phyloP scores from a whole-genome alignment of 2,113 vertebrate genomes.

The Apistogramma diplotaenia region DNA sequence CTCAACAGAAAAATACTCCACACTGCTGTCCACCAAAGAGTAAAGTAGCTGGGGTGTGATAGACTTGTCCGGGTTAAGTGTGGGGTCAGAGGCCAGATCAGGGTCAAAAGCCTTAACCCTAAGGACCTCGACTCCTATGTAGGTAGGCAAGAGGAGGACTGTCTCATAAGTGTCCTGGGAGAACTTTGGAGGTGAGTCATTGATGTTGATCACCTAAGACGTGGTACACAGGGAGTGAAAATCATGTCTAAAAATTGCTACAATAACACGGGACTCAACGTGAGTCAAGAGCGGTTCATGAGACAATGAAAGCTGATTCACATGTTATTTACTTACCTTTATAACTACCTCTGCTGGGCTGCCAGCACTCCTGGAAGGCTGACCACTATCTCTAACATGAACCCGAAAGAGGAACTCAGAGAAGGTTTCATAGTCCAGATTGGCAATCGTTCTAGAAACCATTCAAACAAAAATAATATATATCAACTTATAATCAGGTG shows the following conservation, averaged over 20 bases:
- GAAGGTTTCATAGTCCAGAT: conserved; percentile 90
- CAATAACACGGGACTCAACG: not conserved
- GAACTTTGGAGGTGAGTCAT: conserved; percentile 93
- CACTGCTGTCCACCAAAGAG: conserved; percentile 84
- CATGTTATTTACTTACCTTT: conserved; percentile 61
- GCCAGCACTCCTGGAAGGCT: conserved; percentile 86
- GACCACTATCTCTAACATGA: conserved; percentile 91
- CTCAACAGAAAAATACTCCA: conserved; percentile 86
- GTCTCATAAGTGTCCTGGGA: conserved; percentile 89
- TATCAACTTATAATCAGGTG: not conserved
- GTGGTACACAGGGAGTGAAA: not conserved
- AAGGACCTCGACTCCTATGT: conserved; percentile 87
- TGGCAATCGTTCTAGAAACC: conserved; percentile 80
- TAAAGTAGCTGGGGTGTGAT: conserved; percentile 81
- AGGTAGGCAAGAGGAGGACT: conserved; percentile 89
- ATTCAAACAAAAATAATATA: not conserved
- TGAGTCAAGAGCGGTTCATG: not conserved
- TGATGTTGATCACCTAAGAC: conserved; percentile 85
- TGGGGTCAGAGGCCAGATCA: conserved; percentile 83
- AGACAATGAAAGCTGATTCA: not conserved
- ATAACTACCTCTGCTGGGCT: conserved; percentile 88
- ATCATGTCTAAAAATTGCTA: not conserved
- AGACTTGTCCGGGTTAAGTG: conserved; percentile 80
- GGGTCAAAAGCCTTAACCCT: conserved; percentile 88
- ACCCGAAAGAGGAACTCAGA: conserved; percentile 89